Evolutionary conservation across 2,797 vertebrate species (phyloP).

Genomic region (Clamator glandarius): DNA sequence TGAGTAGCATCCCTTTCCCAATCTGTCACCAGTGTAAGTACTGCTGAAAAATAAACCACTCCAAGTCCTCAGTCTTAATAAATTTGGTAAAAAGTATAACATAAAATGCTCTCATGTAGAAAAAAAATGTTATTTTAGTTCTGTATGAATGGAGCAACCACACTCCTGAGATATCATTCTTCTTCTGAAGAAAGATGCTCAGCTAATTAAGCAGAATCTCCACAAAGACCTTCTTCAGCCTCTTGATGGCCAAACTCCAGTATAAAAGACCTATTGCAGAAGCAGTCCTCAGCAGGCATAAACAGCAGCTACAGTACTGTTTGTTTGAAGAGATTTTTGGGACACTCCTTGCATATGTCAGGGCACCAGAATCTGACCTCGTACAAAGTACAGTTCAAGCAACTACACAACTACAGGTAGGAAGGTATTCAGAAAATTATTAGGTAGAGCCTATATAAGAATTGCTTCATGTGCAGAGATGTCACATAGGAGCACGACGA

Average conservation of each 20-base stretch:
- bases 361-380: neutral
- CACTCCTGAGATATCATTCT: neutral
- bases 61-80: neutral
- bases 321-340: neutral
- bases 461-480: neutral
- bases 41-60: neutral
- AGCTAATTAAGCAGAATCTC: neutral
- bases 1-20: neutral
- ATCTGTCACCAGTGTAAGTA: neutral
- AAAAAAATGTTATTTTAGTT: neutral
- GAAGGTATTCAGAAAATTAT: neutral
- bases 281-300: neutral
- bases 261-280: neutral
- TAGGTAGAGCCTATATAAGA: neutral
- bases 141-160: neutral
- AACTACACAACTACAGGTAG: neutral
- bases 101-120: neutral
- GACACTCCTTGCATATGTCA: neutral
- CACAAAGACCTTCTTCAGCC: neutral
- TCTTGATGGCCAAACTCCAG: neutral
- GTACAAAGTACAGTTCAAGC: neutral
- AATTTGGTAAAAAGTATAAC: neutral
- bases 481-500: neutral
- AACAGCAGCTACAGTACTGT: neutral
- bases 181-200: neutral